These are phyloP conservation scores for Mimachlamys varia DNA, from an alignment of 2,888 invertebrate species.

Conservation along the genomic window DNA sequence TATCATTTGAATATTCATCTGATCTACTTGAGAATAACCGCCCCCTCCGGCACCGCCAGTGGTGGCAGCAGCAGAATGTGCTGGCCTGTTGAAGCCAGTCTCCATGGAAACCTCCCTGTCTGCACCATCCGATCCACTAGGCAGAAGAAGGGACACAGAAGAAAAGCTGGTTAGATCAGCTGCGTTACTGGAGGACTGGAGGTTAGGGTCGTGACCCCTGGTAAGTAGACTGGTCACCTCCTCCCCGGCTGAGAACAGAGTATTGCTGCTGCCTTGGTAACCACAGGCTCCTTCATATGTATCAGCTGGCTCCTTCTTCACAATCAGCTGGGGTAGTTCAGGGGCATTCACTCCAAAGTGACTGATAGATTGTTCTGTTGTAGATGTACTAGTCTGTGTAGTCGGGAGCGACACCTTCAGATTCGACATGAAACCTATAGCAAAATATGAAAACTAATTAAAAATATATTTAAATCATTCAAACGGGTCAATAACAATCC, in stretches of 20 bases:
- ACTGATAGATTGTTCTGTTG: background rate
- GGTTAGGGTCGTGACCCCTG: background rate
- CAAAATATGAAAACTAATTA: background rate
- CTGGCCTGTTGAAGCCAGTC: background rate
- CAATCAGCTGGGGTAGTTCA: background rate
- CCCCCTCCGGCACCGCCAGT: background rate
- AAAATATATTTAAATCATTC: background rate
- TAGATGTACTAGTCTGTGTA: background rate
- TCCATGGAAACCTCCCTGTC: constrained; percentile 24
- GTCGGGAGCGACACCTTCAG: background rate
- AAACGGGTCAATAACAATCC: too few relatives aligned
- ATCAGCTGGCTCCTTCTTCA: background rate
- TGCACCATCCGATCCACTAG: constrained; percentile 15
- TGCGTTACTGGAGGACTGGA: background rate
- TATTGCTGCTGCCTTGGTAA: background rate
- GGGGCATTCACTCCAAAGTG: background rate
- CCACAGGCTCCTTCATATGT: background rate
- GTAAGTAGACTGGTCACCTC: background rate
- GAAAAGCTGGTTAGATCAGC: background rate
- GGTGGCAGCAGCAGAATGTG: background rate
- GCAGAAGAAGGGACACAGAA: background rate
- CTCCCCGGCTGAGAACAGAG: background rate
- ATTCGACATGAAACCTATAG: background rate
- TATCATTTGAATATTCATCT: background rate
- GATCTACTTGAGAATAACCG: background rate